These are phyloP conservation scores for Oryzias javanicus DNA, from an alignment of 2,113 vertebrate genomes.

Conservation along the genomic window DNA sequence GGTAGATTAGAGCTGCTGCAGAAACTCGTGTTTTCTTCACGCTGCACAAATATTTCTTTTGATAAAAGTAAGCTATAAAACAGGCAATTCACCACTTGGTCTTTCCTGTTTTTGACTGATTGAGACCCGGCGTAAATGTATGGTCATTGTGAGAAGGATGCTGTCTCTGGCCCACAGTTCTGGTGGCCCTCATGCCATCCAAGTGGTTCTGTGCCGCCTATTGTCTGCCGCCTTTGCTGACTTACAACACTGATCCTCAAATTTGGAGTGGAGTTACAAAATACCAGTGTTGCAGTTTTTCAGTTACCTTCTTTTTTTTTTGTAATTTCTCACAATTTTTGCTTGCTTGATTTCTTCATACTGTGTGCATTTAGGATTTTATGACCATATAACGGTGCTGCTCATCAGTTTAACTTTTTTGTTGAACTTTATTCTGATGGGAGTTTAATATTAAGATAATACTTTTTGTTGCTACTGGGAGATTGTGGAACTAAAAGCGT, in stretches of 20 bases:
- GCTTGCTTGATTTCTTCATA: neutral
- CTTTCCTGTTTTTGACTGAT: slow-evolving; percentile 43
- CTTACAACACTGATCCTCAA: slow-evolving; percentile 22
- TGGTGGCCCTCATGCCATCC: slow-evolving; percentile 32
- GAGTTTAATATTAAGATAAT: slow-evolving; percentile 34
- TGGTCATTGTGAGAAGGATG: slow-evolving; percentile 38
- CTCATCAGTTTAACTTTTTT: neutral
- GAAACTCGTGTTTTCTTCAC: slow-evolving; percentile 53
- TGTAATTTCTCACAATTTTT: neutral
- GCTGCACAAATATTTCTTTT: slow-evolving; percentile 68
- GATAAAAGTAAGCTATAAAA: slow-evolving; percentile 59
- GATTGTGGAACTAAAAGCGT: no score
- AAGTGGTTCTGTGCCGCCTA: slow-evolving; percentile 34
- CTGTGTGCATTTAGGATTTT: neutral
- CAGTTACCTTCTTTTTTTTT: neutral
- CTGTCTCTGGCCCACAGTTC: slow-evolving; percentile 12
- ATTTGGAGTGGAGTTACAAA: neutral
- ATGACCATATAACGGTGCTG: no score
- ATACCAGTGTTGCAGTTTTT: neutral
- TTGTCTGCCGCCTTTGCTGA: slow-evolving; percentile 34
- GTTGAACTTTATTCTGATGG: slow-evolving; percentile 16
- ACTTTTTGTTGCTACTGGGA: slow-evolving; percentile 1
- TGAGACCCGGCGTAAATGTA: slow-evolving; percentile 25
- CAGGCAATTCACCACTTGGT: slow-evolving; percentile 36
- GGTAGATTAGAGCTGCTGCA: slow-evolving; percentile 43